Evolutionary conservation across 2,888 invertebrate genomes (phyloP).

Genomic region (Hypolimnas misippus): DNA sequence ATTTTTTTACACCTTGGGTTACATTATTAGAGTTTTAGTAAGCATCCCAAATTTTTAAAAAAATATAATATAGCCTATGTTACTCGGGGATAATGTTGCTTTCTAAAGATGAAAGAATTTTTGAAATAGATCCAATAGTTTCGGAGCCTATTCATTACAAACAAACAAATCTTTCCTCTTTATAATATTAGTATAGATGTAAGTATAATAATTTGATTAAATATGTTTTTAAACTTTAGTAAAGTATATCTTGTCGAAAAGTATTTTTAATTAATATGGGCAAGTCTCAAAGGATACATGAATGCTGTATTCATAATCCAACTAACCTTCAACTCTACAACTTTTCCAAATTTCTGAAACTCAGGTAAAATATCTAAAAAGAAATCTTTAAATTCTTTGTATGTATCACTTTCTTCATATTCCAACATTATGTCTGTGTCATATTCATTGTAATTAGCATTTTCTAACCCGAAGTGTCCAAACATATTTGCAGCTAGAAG

Average conservation of each 20-base stretch:
- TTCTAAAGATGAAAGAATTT: no score
- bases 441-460: constrained; percentile 89
- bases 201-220: no score
- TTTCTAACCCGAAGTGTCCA: constrained; percentile 91
- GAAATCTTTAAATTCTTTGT: constrained; percentile 91
- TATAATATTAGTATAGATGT: no score
- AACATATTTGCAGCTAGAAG: constrained; percentile 92
- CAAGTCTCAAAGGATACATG: constrained; percentile 54
- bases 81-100: no score
- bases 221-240: no score
- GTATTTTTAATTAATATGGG: not conserved
- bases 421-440: constrained; percentile 92
- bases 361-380: constrained; percentile 94
- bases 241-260: not conserved
- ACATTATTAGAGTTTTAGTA: no score
- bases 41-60: no score
- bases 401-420: constrained; percentile 92
- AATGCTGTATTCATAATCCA: constrained; percentile 15
- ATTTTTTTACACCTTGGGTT: no score
- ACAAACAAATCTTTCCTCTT: no score
- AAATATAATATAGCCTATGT: no score
- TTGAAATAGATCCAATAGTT: no score
- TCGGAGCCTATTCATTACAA: no score
- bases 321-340: constrained; percentile 87
- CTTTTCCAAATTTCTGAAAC: constrained; percentile 88